Conservation (phyloP, 1,140 invertebrate species). For the Pseudomyrmex concolor region DNA sequence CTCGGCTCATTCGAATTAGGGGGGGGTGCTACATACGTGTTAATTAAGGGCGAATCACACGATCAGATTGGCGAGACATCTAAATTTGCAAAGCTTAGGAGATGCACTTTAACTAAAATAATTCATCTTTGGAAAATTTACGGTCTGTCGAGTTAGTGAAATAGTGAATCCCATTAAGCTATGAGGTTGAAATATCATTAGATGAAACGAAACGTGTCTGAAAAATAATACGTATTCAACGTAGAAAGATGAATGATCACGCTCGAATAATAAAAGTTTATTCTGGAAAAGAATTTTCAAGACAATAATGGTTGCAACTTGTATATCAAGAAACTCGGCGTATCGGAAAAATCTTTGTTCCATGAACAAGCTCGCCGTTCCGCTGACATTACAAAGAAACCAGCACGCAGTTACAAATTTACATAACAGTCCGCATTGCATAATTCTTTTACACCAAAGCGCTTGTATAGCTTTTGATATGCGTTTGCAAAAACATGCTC, state of each 20-base stretch:
- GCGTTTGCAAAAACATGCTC: slow-evolving; percentile 17
- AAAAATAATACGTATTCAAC: neutral
- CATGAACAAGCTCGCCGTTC: slow-evolving; percentile 7
- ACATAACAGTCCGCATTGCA: slow-evolving; percentile 26
- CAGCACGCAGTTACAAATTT: slow-evolving; percentile 21
- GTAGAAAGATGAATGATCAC: neutral
- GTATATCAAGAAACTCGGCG: neutral
- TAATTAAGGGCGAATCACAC: slow-evolving; percentile 60
- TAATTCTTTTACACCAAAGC: slow-evolving; percentile 14
- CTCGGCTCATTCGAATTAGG: slow-evolving; percentile 66
- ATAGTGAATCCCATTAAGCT: neutral
- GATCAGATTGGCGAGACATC: slow-evolving; percentile 35
- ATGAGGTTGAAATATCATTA: neutral
- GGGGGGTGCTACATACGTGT: slow-evolving; percentile 13
- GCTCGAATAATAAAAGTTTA: neutral
- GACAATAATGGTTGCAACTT: neutral
- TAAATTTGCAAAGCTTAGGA: neutral
- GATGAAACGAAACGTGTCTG: neutral
- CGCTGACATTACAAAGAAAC: slow-evolving; percentile 7
- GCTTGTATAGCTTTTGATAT: neutral
- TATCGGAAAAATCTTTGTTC: neutral
- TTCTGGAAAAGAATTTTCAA: neutral
- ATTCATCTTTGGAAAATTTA: neutral
- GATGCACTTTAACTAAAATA: neutral
- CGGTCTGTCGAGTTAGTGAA: neutral